Base-by-base conservation (phyloP, 2,113 vertebrate species). In the Nothoprocta pentlandii region DNA sequence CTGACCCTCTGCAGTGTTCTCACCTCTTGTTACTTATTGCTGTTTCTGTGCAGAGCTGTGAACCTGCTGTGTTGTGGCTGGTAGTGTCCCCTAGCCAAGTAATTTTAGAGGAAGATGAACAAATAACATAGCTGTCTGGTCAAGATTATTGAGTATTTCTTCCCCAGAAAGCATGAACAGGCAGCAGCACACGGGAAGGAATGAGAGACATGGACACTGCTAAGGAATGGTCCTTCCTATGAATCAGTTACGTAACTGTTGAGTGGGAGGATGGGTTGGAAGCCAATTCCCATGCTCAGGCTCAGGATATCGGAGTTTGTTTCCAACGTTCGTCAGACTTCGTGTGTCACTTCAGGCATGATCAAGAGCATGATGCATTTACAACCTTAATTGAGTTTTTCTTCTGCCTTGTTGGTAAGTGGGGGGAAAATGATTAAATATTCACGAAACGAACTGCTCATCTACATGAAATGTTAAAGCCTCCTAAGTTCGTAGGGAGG, bases 231-330 rank as follows among this genome's bases (percentile, higher is more conserved):
- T 70, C 5, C 2, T 92, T 80, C 41, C 54, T 70, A 12, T 2
- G 62, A 86, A 53, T 44, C 0, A 0, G 21, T 88, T 69, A 39
- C 5, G 20, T 17, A 54, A 21, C 83, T 94, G 36, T 67, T 88
- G 34, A 80, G 79, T 80, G 68, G 42, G 49, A 81, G 42, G 62
- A 61, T 66, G 81, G 3, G 8, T 71, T 68, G 46, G 47, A 61
- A 87, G 56, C 58, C 68, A 47, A 84, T 89, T 94, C 63, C 62
- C 20, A 3, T 62, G 12, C 21, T 6, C 90, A 77, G 73, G 80
- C 74, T 93, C 83, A 75, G 90, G 56, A 92, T 92, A 83, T 92
- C 86, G 78, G 90, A 88, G 69, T 34, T 88, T 30, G 85, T 76
- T 77, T 51, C 51, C 56, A 28, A 42, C 61, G 7, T 83, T 54